Conservation (phyloP, 2,797 vertebrate species). For the Sandelia bainsii region DNA sequence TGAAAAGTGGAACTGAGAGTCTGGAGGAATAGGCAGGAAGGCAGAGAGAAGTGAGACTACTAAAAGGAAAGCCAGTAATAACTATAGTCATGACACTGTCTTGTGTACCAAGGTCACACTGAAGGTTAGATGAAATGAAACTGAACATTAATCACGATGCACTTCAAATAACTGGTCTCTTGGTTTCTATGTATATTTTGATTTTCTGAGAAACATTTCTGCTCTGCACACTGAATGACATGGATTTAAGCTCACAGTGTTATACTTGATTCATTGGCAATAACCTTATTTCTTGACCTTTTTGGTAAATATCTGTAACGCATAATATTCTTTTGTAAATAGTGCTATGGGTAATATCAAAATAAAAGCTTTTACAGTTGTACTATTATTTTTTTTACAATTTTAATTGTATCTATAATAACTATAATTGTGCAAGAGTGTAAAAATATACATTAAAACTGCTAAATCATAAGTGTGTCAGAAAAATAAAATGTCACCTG, state of each 20-base stretch:
- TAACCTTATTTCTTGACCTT: too few relatives aligned
- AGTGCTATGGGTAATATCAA: neutral
- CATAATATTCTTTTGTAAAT: too few relatives aligned
- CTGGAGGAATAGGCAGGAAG: neutral
- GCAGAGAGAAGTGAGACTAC: slow-evolving; percentile 57
- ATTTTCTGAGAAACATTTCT: neutral
- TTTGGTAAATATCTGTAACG: too few relatives aligned
- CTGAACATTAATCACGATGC: neutral
- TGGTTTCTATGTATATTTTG: neutral
- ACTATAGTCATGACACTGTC: neutral
- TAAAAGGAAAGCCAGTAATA: slow-evolving; percentile 26
- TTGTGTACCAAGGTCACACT: slow-evolving; percentile 7
- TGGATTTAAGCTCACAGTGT: too few relatives aligned
- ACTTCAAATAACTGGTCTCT: neutral
- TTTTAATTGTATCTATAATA: too few relatives aligned
- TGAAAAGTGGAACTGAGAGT: slow-evolving; percentile 43
- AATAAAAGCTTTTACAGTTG: neutral
- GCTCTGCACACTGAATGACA: neutral
- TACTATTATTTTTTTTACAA: too few relatives aligned
- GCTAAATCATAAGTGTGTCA: neutral
- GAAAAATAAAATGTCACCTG: neutral
- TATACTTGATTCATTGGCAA: too few relatives aligned
- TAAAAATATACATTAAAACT: too few relatives aligned
- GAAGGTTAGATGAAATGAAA: slow-evolving; percentile 13
- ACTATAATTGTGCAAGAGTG: neutral